Percentiles rank a stretch among this genome's conserved stretches.
phyloP scores from a whole-genome alignment of 2,113 vertebrate species.

The Caretta caretta region DNA sequence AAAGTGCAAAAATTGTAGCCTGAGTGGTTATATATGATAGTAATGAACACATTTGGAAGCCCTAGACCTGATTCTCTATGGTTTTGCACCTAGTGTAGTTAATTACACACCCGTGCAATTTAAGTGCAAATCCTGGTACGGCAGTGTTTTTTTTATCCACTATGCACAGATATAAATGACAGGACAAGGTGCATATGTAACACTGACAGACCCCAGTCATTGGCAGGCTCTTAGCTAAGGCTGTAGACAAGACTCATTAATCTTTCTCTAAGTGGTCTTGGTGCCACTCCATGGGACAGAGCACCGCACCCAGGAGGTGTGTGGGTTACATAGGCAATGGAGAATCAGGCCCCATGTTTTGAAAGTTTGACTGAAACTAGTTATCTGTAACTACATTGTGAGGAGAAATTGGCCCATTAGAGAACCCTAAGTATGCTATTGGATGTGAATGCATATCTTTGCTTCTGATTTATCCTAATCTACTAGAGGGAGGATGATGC shows the following conservation, averaged over 20 bases:
- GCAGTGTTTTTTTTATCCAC: neutral
- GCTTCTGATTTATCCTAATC: neutral
- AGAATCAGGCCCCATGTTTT: neutral
- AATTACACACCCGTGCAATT: neutral
- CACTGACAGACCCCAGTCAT: too few species aligned
- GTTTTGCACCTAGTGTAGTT: neutral
- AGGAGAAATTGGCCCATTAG: neutral
- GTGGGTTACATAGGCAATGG: neutral
- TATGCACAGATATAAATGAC: fast-evolving
- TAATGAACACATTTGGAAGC: neutral
- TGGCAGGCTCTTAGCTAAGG: too few species aligned
- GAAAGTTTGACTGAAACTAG: neutral
- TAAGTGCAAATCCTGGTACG: neutral
- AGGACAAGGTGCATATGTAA: neutral
- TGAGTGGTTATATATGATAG: neutral
- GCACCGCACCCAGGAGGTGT: too few species aligned
- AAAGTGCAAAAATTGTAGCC: neutral
- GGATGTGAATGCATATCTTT: neutral
- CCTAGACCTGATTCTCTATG: fast-evolving
- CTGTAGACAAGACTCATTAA: too few species aligned
- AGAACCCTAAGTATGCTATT: constrained; percentile 3
- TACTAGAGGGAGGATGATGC: neutral
- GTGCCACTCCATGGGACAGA: too few species aligned
- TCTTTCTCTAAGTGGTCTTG: too few species aligned
- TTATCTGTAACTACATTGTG: neutral